These are phyloP conservation scores for Adoxophyes honmai DNA, from an alignment of 1,140 invertebrate genomes.

Conservation along the genomic window DNA sequence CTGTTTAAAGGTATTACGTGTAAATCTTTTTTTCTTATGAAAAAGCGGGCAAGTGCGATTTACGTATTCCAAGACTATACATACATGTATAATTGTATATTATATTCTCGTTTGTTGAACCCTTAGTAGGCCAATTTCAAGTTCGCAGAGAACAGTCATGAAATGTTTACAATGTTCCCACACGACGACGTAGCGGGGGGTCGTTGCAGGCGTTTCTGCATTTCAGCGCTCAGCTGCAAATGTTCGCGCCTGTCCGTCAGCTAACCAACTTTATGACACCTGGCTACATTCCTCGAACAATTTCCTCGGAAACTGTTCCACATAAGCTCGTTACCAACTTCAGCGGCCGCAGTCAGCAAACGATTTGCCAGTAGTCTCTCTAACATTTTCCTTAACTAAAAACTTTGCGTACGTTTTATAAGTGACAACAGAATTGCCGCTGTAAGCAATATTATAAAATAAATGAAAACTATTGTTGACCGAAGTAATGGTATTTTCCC, in stretches of 20 bases:
- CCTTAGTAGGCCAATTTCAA: no score
- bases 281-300: constrained; percentile 50
- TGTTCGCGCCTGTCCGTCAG: constrained; percentile 42
- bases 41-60: no score
- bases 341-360: constrained; percentile 39
- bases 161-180: no score
- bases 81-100: no score
- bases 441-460: background rate
- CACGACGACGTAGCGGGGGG: no score
- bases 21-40: no score
- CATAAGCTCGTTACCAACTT: constrained; percentile 63
- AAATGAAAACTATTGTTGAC: background rate
- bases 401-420: constrained; percentile 33
- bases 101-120: no score
- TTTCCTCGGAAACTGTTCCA: constrained; percentile 54
- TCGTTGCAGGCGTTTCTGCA: background rate
- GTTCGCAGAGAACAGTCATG: no score
- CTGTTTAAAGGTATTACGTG: no score
- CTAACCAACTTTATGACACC: constrained; percentile 60
- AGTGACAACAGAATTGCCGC: constrained; percentile 12
- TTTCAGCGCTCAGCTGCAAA: constrained; percentile 5
- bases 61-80: no score
- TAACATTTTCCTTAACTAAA: constrained; percentile 58
- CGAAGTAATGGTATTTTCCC: background rate
- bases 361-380: constrained; percentile 47